These are phyloP conservation scores for Symphodus melops DNA, from an alignment of 2,113 vertebrate species.

Conservation along the genomic window DNA sequence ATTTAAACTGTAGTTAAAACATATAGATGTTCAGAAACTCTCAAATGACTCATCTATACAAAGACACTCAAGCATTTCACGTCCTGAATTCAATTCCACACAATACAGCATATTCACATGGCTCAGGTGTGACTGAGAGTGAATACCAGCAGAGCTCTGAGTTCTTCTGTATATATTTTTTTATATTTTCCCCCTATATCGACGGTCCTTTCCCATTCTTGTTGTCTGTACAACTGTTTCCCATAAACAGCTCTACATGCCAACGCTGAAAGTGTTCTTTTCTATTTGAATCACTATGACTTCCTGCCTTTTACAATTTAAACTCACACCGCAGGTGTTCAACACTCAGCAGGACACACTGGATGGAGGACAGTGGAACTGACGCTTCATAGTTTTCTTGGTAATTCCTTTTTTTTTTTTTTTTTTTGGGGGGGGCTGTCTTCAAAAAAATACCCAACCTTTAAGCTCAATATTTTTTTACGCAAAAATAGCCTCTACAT, in stretches of 20 bases:
- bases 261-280: background rate
- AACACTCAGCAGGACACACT: background rate
- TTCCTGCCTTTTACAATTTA: slow-evolving; percentile 9
- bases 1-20: too few species aligned
- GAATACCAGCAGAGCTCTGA: too few species aligned
- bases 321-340: slow-evolving; percentile 11
- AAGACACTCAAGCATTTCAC: too few species aligned
- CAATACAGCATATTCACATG: too few species aligned
- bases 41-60: too few species aligned
- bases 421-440: too few species aligned
- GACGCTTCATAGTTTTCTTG: background rate
- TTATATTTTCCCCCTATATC: slow-evolving; percentile 3
- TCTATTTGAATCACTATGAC: background rate
- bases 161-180: too few species aligned
- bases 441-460: too few species aligned
- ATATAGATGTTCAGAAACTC: too few species aligned
- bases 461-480: background rate
- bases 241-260: background rate
- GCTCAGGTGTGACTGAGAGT: too few species aligned
- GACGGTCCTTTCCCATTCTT: slow-evolving; percentile 9
- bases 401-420: slow-evolving; percentile 1
- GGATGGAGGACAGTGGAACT: slow-evolving; percentile 12
- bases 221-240: background rate
- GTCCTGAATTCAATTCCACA: too few species aligned
- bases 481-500: background rate